Base-by-base conservation (phyloP, 92 coral and sea anemone genomes). In the Epizoanthus rinbou region DNA sequence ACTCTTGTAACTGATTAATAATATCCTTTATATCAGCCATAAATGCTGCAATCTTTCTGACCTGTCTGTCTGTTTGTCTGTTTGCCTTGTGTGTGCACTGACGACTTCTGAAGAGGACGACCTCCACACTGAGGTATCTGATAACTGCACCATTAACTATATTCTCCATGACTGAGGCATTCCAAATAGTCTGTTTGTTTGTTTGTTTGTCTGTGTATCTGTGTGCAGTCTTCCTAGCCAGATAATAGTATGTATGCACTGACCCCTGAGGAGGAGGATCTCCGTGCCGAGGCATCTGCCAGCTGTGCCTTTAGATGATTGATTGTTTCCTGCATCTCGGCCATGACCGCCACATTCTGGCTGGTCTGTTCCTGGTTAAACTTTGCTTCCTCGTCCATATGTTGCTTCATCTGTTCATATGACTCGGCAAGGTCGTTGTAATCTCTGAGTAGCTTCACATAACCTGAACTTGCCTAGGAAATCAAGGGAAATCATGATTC, bases 261-360 rank as follows among this genome's bases (percentile, higher is more conserved):
- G 80, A 94, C 98, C 93, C 84, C 97, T 25, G 96, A 74, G 17
- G 99, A 88, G 15, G 86, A 75, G 2, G 96, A 72, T 39, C 99
- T 88, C 37, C 90, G 86, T 33, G 72, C 82, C 73, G 83, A 68
- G 4, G 87, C 87, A 22, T 96, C 94, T 41, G 90, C 88, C 37
- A 96, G 80, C 82, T 96, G 99, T 19, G 75, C 64, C 73, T 81
- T 88, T 13, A 96, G 90, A 39, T 88, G 90, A 37, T 89, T 92
- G n/a, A 96, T 96, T 24, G 99, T 91, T 24, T 96, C 99, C 57
- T 96, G 99, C 99, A 96, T 96, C 78, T 96, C 99, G 13, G 94
- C 92, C 99, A 96, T 96, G 3, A 96, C 89, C 6, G 95, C 89
- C 7, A 93, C 99, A 67, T 96, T 96, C 81, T 94, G 94, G 64